Conservation (phyloP, 2,888 invertebrate genomes). For the Ephialtes manifestator region DNA sequence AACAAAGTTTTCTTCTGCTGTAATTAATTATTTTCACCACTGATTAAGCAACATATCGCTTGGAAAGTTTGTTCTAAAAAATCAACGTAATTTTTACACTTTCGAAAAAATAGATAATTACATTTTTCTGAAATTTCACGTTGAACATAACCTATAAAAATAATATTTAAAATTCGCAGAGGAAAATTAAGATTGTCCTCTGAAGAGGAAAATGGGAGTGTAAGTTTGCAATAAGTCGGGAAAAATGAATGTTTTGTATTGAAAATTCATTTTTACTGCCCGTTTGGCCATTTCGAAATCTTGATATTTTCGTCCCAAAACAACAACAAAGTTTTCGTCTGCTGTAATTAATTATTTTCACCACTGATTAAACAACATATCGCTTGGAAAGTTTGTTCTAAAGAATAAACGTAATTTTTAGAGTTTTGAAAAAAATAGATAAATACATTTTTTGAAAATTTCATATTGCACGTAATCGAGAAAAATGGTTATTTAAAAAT, state of each 20-base stretch:
- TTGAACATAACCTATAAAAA: conserved; percentile 13
- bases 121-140: too few relatives aligned
- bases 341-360: neutral
- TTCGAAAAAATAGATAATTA: too few relatives aligned
- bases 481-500: neutral
- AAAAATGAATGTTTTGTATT: too few relatives aligned
- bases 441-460: too few relatives aligned
- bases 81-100: neutral
- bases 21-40: neutral
- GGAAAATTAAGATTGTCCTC: neutral
- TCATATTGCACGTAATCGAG: conserved; percentile 9
- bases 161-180: neutral
- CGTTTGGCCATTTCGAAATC: neutral
- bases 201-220: conserved; percentile 24
- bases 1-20: neutral
- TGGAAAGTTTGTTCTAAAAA: neutral
- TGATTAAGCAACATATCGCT: neutral
- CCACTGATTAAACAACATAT: neutral
- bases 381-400: neutral
- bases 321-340: conserved; percentile 6
- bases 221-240: neutral
- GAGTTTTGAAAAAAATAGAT: too few relatives aligned
- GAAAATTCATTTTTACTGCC: too few relatives aligned
- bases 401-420: neutral
- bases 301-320: neutral